Conservation (phyloP, 2,888 invertebrate species). For the Lymantria dispar region DNA sequence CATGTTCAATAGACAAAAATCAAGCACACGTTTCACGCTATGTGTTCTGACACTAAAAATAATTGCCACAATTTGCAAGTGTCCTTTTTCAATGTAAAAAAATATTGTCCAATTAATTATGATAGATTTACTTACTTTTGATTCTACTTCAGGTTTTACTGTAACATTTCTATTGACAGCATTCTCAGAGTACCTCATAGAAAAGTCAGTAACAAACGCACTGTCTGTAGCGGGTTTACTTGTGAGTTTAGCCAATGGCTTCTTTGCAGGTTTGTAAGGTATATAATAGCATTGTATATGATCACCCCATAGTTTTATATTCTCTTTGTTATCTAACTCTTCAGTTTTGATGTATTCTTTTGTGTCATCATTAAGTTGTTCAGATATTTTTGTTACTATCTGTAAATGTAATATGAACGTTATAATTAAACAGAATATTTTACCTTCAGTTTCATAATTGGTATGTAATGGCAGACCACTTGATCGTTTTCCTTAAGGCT, state of each 20-base stretch:
- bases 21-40: too few relatives aligned
- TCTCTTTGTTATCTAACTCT: conserved; percentile 52
- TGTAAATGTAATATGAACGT: conserved; percentile 21
- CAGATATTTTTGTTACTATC: conserved; percentile 74
- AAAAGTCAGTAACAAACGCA: conserved; percentile 70
- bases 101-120: too few relatives aligned
- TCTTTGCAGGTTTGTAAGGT: conserved; percentile 63
- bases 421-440: too few relatives aligned
- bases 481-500: too few relatives aligned
- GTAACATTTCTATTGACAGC: conserved; percentile 17
- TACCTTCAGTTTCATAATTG: too few relatives aligned
- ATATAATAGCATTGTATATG: conserved; percentile 66
- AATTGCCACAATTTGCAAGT: too few relatives aligned
- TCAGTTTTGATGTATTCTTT: conserved; percentile 68
- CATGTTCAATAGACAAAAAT: too few relatives aligned
- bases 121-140: conserved; percentile 47
- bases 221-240: conserved; percentile 60
- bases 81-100: too few relatives aligned
- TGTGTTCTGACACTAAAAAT: too few relatives aligned
- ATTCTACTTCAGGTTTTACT: conserved; percentile 19
- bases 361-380: conserved; percentile 70
- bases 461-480: too few relatives aligned
- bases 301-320: conserved; percentile 70
- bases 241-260: conserved; percentile 61
- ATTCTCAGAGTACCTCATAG: conserved; percentile 68